Conservation (phyloP, 64 coral and sea anemone genomes). For the Astreopora myriophthalma region DNA sequence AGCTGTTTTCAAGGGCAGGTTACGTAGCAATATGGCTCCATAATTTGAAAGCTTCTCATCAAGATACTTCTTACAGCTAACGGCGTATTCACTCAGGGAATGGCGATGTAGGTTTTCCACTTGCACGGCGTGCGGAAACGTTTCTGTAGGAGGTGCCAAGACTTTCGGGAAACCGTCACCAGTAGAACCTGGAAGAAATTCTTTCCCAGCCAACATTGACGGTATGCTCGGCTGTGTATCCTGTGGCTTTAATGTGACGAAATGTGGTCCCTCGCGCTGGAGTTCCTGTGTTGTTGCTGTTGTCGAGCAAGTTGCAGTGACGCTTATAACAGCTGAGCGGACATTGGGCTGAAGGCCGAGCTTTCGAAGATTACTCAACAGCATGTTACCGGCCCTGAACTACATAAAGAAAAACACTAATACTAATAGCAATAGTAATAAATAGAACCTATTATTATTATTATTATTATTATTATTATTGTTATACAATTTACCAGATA, state of each 20-base stretch:
- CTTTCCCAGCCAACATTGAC: conserved; percentile 33
- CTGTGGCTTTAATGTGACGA: background rate
- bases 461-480: no score
- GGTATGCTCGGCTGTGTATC: background rate
- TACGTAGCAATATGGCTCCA: conserved; percentile 38
- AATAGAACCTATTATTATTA: no score
- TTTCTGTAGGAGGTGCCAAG: conserved; percentile 7
- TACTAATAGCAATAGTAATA: no score
- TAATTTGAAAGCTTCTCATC: conserved; percentile 24
- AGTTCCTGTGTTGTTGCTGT: background rate
- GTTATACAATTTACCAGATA: no score
- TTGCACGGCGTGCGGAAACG: conserved; percentile 41
- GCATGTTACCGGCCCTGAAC: background rate
- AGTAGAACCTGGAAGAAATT: conserved; percentile 47
- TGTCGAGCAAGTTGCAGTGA: background rate
- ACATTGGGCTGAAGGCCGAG: no score
- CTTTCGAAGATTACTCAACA: background rate
- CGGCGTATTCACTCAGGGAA: background rate
- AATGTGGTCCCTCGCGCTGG: no score
- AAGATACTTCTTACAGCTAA: background rate
- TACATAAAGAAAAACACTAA: background rate
- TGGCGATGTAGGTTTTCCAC: background rate
- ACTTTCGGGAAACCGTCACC: conserved; percentile 40
- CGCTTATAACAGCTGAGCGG: background rate
- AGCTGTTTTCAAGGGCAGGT: conserved; percentile 17